A percentile compares a stretch with the other conserved stretches of the same genome.
Conservation (phyloP, 2,888 invertebrate species). For the Vesta saturnalis region DNA sequence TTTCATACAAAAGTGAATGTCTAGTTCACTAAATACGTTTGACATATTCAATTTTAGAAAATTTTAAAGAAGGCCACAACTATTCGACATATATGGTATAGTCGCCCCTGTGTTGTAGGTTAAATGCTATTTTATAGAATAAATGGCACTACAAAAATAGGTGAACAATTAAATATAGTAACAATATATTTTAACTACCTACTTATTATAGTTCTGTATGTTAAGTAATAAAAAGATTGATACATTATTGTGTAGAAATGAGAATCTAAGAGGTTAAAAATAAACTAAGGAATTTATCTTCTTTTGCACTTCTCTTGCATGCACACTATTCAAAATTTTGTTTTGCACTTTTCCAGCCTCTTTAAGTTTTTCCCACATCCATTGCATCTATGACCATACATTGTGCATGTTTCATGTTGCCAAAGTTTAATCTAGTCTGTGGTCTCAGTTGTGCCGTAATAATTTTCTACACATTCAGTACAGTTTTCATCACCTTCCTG, state of each 20-base stretch:
- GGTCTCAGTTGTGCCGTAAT: not conserved
- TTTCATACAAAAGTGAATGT: not conserved
- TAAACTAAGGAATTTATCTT: not conserved
- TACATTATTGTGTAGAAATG: not conserved
- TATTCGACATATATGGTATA: constrained; percentile 1
- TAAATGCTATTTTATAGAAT: not conserved
- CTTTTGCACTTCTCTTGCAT: constrained; percentile 3
- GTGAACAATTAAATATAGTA: not conserved
- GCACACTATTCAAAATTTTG: constrained; percentile 5
- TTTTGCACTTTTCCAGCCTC: constrained; percentile 3
- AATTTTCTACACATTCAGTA: constrained; percentile 7
- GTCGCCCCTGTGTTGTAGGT: not conserved
- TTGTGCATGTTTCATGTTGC: too few species aligned
- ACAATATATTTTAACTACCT: not conserved
- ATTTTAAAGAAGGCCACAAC: constrained; percentile 6
- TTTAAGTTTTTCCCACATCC: not conserved
- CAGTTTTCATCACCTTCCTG: not conserved
- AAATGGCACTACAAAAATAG: constrained; percentile 2
- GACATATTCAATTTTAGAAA: not conserved
- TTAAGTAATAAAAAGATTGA: too few species aligned
- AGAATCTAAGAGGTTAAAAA: not conserved
- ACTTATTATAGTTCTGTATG: constrained; percentile 5
- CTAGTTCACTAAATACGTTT: not conserved
- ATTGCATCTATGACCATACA: not conserved
- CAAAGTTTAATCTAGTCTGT: too few species aligned